phyloP scores from a whole-genome alignment of 2,888 invertebrate species.

The Aethes cnicana region DNA sequence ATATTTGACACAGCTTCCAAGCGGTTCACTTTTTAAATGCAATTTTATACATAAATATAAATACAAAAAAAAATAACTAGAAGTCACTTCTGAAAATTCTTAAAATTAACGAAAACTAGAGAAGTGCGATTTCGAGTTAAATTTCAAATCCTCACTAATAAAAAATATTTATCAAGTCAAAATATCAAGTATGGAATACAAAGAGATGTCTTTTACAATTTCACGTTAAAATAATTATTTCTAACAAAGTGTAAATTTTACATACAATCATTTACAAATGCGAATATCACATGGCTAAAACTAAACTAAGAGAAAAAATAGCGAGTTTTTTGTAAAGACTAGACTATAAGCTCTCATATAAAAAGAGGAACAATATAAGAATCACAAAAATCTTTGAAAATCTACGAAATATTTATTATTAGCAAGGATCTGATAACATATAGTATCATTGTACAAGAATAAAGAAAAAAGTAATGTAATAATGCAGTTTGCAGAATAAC shows the following conservation, averaged over 20 bases:
- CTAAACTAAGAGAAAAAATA: too few relatives aligned
- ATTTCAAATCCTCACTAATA: conserved; percentile 18
- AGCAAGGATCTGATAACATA: conserved; percentile 17
- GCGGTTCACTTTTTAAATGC: conserved; percentile 68
- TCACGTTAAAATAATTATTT: too few relatives aligned
- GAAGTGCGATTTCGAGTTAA: conserved; percentile 3
- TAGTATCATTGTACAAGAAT: conserved; percentile 20
- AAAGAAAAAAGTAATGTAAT: background rate
- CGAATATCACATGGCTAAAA: background rate
- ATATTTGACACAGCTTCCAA: conserved; percentile 61
- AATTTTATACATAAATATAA: conserved; percentile 43
- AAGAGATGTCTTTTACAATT: too few relatives aligned
- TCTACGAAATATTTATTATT: conserved; percentile 1
- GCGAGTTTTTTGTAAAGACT: too few relatives aligned
- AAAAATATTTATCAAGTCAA: conserved; percentile 5
- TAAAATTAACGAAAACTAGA: background rate
- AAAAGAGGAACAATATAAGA: background rate
- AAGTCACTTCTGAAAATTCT: conserved; percentile 6
- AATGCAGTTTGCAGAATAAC: background rate
- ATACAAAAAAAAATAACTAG: conserved; percentile 38
- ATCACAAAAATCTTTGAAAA: too few relatives aligned
- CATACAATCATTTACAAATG: background rate
- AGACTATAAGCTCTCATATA: too few relatives aligned
- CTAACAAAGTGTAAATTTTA: too few relatives aligned
- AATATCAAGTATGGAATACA: background rate